Evolutionary conservation across 2,888 invertebrate species (phyloP).

Genomic region (Nemurella pictetii): DNA sequence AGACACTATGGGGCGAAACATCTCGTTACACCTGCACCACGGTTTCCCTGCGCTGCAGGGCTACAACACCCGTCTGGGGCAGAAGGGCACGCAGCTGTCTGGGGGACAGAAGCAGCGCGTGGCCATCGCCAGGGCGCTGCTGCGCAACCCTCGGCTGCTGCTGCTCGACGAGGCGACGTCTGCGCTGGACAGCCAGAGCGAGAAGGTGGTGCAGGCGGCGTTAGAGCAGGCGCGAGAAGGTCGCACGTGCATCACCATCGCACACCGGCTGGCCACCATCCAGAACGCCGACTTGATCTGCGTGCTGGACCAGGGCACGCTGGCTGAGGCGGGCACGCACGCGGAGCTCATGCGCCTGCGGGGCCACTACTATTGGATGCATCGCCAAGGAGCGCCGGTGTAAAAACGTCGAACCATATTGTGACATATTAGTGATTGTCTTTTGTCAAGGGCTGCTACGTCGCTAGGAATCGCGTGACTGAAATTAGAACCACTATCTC

Average conservation of each 20-base stretch:
- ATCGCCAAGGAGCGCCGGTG: constrained; percentile 57
- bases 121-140: constrained; percentile 60
- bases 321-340: constrained; percentile 79
- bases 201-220: constrained; percentile 74
- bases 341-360: constrained; percentile 67
- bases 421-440: too few relatives aligned
- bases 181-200: constrained; percentile 59
- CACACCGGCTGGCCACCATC: constrained; percentile 82
- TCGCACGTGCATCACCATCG: constrained; percentile 83
- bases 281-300: constrained; percentile 82
- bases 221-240: constrained; percentile 78
- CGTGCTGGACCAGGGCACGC: constrained; percentile 76
- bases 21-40: too few relatives aligned
- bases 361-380: constrained; percentile 68
- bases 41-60: constrained; percentile 46
- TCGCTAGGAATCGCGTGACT: too few relatives aligned
- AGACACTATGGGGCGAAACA: too few relatives aligned
- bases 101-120: constrained; percentile 58
- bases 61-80: constrained; percentile 57
- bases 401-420: too few relatives aligned
- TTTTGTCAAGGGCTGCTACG: too few relatives aligned
- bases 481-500: too few relatives aligned
- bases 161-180: constrained; percentile 60
- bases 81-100: constrained; percentile 51
- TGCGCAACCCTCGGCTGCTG: constrained; percentile 56